Evolutionary conservation across 2,888 invertebrate genomes (phyloP).

Genomic region (Pantelozetes paolii): DNA sequence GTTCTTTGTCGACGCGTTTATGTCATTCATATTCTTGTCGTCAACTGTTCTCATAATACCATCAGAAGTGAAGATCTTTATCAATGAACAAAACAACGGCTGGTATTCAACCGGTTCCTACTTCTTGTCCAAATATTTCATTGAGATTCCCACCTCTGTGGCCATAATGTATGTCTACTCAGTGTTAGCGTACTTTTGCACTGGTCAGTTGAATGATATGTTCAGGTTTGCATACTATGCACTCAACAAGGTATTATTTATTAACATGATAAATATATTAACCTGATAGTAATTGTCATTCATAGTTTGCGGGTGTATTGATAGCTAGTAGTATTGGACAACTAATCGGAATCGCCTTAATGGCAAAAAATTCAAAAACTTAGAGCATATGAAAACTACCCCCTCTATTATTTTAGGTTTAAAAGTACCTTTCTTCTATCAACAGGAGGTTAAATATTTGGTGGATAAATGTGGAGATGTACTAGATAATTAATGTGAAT

Average conservation of each 20-base stretch:
- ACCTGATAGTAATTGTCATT: neutral
- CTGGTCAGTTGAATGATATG: neutral
- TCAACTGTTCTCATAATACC: conserved; percentile 13
- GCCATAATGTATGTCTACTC: neutral
- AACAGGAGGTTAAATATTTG: no score
- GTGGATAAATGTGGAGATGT: no score
- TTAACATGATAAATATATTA: neutral
- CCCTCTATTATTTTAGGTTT: no score
- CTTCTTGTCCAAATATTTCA: neutral
- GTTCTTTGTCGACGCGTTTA: neutral
- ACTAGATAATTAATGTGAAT: no score
- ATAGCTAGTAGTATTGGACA: neutral
- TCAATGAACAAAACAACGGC: conserved; percentile 32
- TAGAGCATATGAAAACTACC: no score
- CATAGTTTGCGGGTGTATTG: neutral
- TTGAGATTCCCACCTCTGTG: neutral
- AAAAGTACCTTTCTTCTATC: no score
- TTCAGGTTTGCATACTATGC: neutral
- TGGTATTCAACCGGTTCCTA: conserved; percentile 18
- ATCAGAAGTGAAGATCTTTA: conserved; percentile 29
- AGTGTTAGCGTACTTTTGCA: neutral
- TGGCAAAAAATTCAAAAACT: no score
- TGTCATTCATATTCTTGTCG: neutral
- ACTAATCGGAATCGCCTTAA: neutral
- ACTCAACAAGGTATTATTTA: neutral